Evolutionary conservation across 2,113 vertebrate species (phyloP), one percentile per base, ranked within the genome.

Genomic region (Mastomys natalensis): DNA sequence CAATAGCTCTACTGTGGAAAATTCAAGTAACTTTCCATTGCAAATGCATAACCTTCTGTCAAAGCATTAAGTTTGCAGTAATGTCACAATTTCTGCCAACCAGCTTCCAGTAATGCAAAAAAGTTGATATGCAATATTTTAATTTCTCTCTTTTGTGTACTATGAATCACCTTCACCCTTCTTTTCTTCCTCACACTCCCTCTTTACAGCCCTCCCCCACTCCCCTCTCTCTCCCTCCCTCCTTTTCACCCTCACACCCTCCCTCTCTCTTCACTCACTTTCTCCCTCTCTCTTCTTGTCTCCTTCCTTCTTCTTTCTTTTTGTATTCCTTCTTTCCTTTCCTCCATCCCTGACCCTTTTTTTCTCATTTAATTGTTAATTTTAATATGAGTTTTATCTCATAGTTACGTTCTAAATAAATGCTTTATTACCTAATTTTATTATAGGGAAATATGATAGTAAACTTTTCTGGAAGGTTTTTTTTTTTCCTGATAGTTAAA

Each of bases 1-100:
- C 98, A 98, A 97, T 96, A 98, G 96, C 97, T 98, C 96, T 96
- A 91, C 72, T 93, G 98, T 97, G 96, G 95, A 97, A 97, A 97
- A 98, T 89, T 96, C 70, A 82, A 98, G 88, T 76, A 96, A 94
- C 88, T 96, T 96, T 98, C 97, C 94, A 93, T 93, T 12, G 6
- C 94, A 98, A 92, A 98, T 97, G 91, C 93, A 55, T 92, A 97
- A 96, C 95, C 97, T 98, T 93, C 96, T 96, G 64, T 97, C 96
- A 97, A 55, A 94, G 72, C 86, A 53, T 90, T 91, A 90, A 94
- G 98, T 96, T 94, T 84, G 86, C 70, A 95, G 96, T 97, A 93
- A 90, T 97, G 94, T 86, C 94, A 80, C 91, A 95, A 77, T 97
- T 87, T 72, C 76, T 0, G 58, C 91, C 19, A 16, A 62, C 22